Evolutionary conservation across 2,113 vertebrate species (phyloP), one percentile per base, ranked within the genome.

Genomic region (Gobius niger): DNA sequence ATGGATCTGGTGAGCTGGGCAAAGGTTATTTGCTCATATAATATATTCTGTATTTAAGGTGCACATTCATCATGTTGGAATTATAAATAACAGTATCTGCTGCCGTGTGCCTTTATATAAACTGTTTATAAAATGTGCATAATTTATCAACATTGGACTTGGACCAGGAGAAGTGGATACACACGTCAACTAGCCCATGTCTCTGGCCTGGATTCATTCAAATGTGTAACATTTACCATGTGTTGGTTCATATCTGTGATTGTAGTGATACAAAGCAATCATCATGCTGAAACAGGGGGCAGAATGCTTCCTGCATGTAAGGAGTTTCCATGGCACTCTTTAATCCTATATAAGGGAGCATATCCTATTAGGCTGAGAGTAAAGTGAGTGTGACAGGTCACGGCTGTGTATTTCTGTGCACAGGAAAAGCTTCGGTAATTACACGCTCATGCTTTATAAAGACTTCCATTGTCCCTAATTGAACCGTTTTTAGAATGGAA

Each of bases 311-410:
- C 16, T 46, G 61, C 61, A 78, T 63, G 71, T 72, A 49, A 63
- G 63, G 72, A 74, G 44, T 81, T 75, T 73, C 69, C 67, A 74
- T 63, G 18, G 70, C 67, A 76, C 70, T 42, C 62, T 80, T 83
- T 87, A 89, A 91, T 85, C 85, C 85, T 57, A 60, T 72, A 80
- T 78, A 64, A n/a, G 57, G 61, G 69, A 69, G 72, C 61, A 54
- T 80, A 89, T 87, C 88, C 82, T 82, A 75, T 91, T 88, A 85
- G 61, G 47, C 42, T 71, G 14, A 73, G 72, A 75, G 65, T 73
- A 54, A 18, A 67, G 70, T 44, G 52, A 60, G 51, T 77, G 47
- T 60, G 68, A 74, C 34, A 15, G 61, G 65, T 80, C 65, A 63
- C 34, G 44, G 24, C 13, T 47, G 66, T 66, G 70, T 52, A 42